phyloP scores from a whole-genome alignment of 2,888 invertebrate genomes.

The Lithophane semibrunnea region DNA sequence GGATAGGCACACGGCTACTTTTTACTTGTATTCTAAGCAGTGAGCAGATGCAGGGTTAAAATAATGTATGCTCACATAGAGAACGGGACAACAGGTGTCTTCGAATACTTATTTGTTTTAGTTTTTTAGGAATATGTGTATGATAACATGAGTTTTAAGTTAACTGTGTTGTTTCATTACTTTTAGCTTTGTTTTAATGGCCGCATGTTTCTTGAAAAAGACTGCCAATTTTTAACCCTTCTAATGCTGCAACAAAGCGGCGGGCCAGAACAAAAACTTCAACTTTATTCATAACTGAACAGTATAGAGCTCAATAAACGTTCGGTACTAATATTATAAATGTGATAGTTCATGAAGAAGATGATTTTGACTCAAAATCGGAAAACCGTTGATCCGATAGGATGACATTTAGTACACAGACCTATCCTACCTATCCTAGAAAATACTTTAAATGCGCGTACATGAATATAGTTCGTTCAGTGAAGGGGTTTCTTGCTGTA shows the following conservation, averaged over 20 bases:
- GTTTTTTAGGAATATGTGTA: conserved; percentile 36
- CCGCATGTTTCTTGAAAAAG: not conserved
- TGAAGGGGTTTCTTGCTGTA: too few species aligned
- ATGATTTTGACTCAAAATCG: too few species aligned
- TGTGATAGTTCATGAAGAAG: too few species aligned
- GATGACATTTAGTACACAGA: too few species aligned
- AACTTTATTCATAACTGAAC: not conserved
- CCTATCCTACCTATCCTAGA: too few species aligned
- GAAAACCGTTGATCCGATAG: too few species aligned
- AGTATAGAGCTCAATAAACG: not conserved
- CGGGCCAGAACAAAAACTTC: not conserved
- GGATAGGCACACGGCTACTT: conserved; percentile 37
- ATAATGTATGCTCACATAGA: conserved; percentile 57
- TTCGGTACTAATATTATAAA: not conserved
- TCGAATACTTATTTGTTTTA: conserved; percentile 33
- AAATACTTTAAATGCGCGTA: too few species aligned
- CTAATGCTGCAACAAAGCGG: not conserved
- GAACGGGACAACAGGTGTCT: conserved; percentile 63
- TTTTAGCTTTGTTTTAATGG: conserved; percentile 6
- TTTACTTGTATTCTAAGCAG: conserved; percentile 58
- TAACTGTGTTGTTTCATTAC: conserved; percentile 4
- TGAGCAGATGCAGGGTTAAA: conserved; percentile 69
- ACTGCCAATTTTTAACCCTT: not conserved
- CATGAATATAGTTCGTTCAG: too few species aligned
- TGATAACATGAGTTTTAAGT: conserved; percentile 1